Conservation (phyloP, 2,888 invertebrate species). For the Lasioglossum villosulum region DNA sequence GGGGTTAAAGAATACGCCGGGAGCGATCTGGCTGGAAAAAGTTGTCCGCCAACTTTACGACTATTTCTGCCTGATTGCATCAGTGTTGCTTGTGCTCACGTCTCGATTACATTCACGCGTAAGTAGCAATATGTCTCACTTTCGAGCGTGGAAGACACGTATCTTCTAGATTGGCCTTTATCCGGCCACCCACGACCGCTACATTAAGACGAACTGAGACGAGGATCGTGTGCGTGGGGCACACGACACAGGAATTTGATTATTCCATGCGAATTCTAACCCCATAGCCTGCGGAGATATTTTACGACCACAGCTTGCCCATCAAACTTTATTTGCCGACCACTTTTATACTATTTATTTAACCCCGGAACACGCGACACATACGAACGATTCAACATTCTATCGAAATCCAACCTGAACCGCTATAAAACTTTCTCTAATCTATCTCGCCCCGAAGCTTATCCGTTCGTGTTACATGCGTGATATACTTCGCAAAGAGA, state of each 20-base stretch:
- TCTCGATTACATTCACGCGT: constrained; percentile 46
- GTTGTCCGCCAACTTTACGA: constrained; percentile 55
- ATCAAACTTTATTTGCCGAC: neutral
- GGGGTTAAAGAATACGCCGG: neutral
- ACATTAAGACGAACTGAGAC: constrained; percentile 62
- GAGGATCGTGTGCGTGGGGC: constrained; percentile 5
- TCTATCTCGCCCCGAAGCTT: neutral
- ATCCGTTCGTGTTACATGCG: neutral
- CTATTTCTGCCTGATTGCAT: constrained; percentile 34
- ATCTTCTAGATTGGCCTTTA: constrained; percentile 67
- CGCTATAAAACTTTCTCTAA: neutral
- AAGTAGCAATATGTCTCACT: constrained; percentile 67
- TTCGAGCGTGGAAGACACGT: constrained; percentile 55
- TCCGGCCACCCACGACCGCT: constrained; percentile 65
- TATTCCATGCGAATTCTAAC: neutral
- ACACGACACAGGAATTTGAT: constrained; percentile 31
- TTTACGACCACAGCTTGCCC: neutral
- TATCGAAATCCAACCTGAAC: neutral
- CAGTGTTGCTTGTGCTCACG: constrained; percentile 27
- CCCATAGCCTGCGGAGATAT: neutral
- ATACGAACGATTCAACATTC: neutral
- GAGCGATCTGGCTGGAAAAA: constrained; percentile 31
- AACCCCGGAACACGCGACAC: neutral
- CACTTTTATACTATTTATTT: neutral
- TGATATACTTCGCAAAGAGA: neutral